phyloP scores from a whole-genome alignment of 2,797 vertebrate genomes.

The Malacoraja senta region DNA sequence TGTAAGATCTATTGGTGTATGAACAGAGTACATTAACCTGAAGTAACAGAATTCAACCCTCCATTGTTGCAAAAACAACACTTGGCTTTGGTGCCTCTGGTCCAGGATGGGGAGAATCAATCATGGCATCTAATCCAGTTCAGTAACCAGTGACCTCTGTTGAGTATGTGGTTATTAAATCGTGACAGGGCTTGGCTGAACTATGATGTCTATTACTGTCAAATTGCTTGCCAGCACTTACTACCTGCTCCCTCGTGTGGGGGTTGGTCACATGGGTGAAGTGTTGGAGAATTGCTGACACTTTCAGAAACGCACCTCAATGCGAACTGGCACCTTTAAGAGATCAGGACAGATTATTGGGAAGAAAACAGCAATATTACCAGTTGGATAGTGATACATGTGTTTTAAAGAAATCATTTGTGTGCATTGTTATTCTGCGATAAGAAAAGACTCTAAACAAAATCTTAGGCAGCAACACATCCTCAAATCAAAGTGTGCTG shows the following conservation, averaged over 20 bases:
- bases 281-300: not conserved
- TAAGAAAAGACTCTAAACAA: not conserved
- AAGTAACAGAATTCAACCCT: not conserved
- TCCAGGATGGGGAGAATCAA: not conserved
- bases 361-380: not conserved
- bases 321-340: not conserved
- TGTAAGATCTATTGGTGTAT: not conserved
- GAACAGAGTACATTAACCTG: conserved; percentile 8
- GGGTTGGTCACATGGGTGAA: not conserved
- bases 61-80: not conserved
- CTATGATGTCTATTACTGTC: conserved; percentile 14
- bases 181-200: conserved; percentile 11
- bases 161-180: not conserved
- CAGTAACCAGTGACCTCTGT: not conserved
- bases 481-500: not conserved
- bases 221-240: conserved; percentile 25
- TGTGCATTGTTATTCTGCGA: no score
- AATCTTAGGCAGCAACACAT: not conserved
- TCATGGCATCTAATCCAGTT: not conserved
- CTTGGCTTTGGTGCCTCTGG: not conserved
- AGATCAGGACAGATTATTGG: not conserved
- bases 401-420: not conserved
- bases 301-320: not conserved
- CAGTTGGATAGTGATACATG: not conserved
- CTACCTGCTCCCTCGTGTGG: not conserved